A percentile compares a stretch with the other conserved stretches of the same genome.
These are phyloP conservation scores for Leptopilina boulardi DNA, from an alignment of 1,140 invertebrate species.

Conservation along the genomic window DNA sequence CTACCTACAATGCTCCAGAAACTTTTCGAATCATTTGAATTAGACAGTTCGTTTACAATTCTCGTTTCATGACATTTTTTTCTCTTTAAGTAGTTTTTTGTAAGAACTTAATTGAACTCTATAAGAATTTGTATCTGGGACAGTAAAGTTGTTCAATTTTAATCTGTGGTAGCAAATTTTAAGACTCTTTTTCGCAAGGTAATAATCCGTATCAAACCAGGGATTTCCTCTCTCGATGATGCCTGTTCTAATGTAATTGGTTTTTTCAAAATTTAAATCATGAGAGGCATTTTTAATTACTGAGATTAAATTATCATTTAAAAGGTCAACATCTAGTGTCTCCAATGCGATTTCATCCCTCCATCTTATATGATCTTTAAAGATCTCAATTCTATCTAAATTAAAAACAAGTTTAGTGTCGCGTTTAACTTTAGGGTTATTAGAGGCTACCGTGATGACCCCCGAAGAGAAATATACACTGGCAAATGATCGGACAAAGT, in stretches of 20 bases:
- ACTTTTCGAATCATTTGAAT: neutral
- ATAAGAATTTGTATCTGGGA: neutral
- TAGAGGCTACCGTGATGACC: no score
- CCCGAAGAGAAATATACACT: no score
- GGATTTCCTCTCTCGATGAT: neutral
- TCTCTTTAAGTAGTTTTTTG: neutral
- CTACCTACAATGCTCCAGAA: neutral
- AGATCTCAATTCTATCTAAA: no score
- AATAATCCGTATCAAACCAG: neutral
- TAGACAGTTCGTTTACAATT: neutral
- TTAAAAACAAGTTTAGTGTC: no score
- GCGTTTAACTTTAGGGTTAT: no score
- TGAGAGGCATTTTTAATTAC: neutral
- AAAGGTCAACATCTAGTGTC: neutral
- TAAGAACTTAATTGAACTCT: neutral
- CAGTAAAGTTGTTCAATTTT: neutral
- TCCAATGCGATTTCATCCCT: neutral
- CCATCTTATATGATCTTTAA: no score
- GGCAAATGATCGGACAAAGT: no score
- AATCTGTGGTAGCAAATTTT: neutral
- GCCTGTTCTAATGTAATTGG: neutral
- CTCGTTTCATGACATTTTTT: neutral
- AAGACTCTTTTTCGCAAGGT: neutral
- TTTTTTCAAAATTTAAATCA: neutral
- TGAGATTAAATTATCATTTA: neutral